Conservation (phyloP, 2,113 vertebrate species). For the Lynx canadensis region DNA sequence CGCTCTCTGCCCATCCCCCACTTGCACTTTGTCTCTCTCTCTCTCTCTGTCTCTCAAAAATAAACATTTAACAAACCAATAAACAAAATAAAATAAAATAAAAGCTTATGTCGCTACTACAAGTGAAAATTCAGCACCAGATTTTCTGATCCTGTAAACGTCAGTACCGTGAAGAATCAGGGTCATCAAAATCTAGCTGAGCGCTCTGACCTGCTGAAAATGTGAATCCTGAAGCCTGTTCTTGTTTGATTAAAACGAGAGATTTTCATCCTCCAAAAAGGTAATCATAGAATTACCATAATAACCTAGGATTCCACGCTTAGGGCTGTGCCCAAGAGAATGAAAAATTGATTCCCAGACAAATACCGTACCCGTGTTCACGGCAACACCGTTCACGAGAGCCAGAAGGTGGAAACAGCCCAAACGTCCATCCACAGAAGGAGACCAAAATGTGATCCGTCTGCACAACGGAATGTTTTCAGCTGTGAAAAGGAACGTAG, state of each 20-base stretch:
- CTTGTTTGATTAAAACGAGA: background rate
- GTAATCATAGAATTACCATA: background rate
- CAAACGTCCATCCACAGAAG: background rate
- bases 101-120: background rate
- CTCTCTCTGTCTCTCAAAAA: too few species aligned
- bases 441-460: fast-evolving
- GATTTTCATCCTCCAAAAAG: background rate
- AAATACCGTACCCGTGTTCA: too few species aligned
- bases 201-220: background rate
- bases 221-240: background rate
- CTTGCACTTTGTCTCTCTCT: too few species aligned
- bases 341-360: background rate
- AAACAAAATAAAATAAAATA: too few species aligned
- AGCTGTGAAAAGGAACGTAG: background rate
- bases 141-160: background rate
- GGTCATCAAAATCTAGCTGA: background rate
- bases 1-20: too few species aligned
- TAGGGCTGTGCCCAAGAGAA: background rate
- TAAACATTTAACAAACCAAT: too few species aligned
- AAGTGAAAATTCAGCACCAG: background rate
- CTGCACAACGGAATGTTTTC: fast-evolving
- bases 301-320: background rate
- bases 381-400: too few species aligned
- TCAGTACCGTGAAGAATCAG: background rate
- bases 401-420: background rate